Evolutionary conservation across 2,113 vertebrate genomes (phyloP), one percentile per base, ranked within the genome.

Genomic region (Pseudopodoces humilis): DNA sequence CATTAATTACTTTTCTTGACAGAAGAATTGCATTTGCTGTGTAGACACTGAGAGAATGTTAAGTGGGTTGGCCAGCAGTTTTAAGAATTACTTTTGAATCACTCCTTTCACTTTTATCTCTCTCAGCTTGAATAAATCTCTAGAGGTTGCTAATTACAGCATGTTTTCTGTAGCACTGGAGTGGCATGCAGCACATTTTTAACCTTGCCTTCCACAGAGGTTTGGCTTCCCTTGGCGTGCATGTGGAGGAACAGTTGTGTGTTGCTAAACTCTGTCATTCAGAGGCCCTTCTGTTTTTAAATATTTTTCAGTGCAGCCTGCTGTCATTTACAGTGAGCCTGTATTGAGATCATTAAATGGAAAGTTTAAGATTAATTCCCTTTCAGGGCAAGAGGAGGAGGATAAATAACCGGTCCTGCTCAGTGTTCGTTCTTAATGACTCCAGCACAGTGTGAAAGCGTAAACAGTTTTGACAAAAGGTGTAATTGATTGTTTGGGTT

Each of bases 401-500:
- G 96, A 97, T 97, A 90, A 97, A 98, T 96, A 97, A 96, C 96
- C 84, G 92, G 30, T 92, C 94, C 95, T 90, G 89, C 97, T 97
- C 72, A 41, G 72, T 93, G 94, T 86, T 97, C 60, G 3, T 97
- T 96, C 95, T 96, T 98, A 98, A 97, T 97, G 96, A 96, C 94
- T 98, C 83, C 85, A 80, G 97, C 98, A 97, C 97, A 98, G 97
- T 98, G 97, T 98, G 98, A 97, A 98, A 98, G 97, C 97, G 97
- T 97, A 98, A 98, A 98, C 97, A 98, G 95, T 97, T 98, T 97
- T 98, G 98, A 97, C 98, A 98, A 96, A 96, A 97, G 96, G 75
- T 78, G 77, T 98, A 97, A 98, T 95, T 97, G 97, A 98, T 98
- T 96, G 91, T 95, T 96, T 94, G 94, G 94, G 95, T 97, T 97